A percentile compares a stretch with the other conserved stretches of the same genome.
Evolutionary conservation across 2,888 invertebrate species (phyloP).

Genomic region (Neuroscelio doddi): DNA sequence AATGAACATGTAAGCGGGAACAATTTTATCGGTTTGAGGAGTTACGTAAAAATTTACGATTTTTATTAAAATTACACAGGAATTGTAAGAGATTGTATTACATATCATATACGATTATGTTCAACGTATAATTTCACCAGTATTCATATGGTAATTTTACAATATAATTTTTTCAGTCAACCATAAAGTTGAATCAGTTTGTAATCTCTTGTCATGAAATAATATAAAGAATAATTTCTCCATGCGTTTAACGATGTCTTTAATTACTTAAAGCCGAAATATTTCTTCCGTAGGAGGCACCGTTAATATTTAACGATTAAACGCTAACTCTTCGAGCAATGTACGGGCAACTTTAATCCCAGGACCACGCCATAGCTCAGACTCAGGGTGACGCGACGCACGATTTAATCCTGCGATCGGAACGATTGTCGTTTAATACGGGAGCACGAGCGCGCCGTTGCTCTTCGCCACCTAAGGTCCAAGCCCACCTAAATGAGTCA

Average conservation of each 20-base stretch:
- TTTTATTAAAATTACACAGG: no score
- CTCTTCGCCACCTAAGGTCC: slow-evolving; percentile 1
- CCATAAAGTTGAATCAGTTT: no score
- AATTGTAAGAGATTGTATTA: no score
- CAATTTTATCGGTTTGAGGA: no score
- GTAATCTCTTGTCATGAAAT: slow-evolving; percentile 5
- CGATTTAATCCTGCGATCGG: slow-evolving; percentile 36
- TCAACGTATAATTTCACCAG: no score
- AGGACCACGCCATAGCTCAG: slow-evolving; percentile 37
- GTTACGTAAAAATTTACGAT: no score
- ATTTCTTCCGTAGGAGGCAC: slow-evolving; percentile 9
- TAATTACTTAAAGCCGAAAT: slow-evolving; percentile 7
- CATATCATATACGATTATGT: no score
- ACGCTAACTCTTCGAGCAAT: slow-evolving; percentile 18
- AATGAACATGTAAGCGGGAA: no score
- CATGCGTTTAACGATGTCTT: not conserved
- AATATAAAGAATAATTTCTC: slow-evolving; percentile 5
- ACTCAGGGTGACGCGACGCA: slow-evolving; percentile 24
- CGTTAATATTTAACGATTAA: slow-evolving; percentile 43
- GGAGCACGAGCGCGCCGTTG: slow-evolving; percentile 12
- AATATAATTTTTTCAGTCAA: no score
- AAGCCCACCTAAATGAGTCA: slow-evolving; percentile 17
- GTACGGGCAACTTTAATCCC: slow-evolving; percentile 30
- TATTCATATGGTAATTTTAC: no score
- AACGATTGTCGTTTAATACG: slow-evolving; percentile 30